Evolutionary conservation across 2,113 vertebrate species (phyloP).

Genomic region (Cyphomyrus plagiostoma): DNA sequence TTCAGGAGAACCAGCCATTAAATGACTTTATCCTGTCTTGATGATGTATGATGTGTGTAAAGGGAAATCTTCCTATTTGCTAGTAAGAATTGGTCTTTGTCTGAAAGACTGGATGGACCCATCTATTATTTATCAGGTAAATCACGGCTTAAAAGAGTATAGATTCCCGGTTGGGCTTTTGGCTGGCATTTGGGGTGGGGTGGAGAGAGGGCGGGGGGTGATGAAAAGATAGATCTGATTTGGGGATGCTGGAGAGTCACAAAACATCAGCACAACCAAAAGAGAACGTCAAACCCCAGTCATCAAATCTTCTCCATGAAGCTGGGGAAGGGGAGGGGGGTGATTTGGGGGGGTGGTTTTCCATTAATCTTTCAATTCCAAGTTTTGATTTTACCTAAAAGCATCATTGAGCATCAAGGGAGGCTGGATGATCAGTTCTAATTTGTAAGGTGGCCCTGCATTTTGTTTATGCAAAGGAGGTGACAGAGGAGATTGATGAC

Average conservation of each 20-base stretch:
- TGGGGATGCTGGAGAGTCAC: slow-evolving; percentile 41
- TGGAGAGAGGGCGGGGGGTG: slow-evolving; percentile 46
- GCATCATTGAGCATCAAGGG: neutral
- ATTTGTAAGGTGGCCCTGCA: neutral
- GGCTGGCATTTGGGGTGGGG: slow-evolving; percentile 40
- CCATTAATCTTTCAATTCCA: slow-evolving; percentile 55
- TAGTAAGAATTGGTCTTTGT: slow-evolving; percentile 99
- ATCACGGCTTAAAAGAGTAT: slow-evolving; percentile 85
- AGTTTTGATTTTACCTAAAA: neutral
- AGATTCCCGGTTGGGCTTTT: slow-evolving; percentile 73
- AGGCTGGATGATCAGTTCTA: neutral
- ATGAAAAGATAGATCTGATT: slow-evolving; percentile 51
- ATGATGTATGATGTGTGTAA: slow-evolving; percentile 61
- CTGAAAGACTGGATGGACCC: slow-evolving; percentile 98
- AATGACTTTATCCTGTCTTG: slow-evolving; percentile 94
- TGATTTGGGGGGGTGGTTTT: neutral
- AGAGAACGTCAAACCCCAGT: slow-evolving; percentile 42
- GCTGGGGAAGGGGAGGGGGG: slow-evolving; percentile 26
- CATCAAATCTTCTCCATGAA: slow-evolving; percentile 42
- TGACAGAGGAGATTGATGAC: slow-evolving; percentile 11
- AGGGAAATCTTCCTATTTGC: slow-evolving; percentile 85
- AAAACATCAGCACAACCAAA: slow-evolving; percentile 42
- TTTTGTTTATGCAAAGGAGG: slow-evolving; percentile 10
- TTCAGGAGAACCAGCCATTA: slow-evolving; percentile 97
- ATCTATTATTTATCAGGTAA: slow-evolving; percentile 99